These are phyloP conservation scores for Mormyrus hasselquistii DNA, from an alignment of 2,797 vertebrate genomes.

Conservation along the genomic window DNA sequence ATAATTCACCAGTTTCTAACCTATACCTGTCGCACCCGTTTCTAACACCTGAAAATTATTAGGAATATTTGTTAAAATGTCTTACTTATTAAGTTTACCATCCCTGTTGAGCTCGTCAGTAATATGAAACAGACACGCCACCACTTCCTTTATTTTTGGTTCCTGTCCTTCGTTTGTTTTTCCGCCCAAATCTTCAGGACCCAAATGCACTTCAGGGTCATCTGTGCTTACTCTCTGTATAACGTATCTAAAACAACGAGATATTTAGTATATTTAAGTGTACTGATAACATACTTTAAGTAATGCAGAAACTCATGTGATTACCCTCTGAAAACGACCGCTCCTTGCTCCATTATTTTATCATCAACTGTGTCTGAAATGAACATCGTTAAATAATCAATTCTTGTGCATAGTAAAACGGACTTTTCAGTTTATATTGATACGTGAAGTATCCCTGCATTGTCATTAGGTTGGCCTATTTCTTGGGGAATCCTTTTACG, in stretches of 20 bases:
- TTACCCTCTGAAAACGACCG: conserved; percentile 61
- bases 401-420: neutral
- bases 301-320: neutral
- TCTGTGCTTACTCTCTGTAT: conserved; percentile 47
- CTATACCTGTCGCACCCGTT: neutral
- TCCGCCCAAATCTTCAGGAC: conserved; percentile 59
- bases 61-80: neutral
- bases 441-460: neutral
- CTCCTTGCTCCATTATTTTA: conserved; percentile 55
- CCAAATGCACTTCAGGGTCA: conserved; percentile 43
- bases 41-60: neutral
- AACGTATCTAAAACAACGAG: conserved; percentile 52
- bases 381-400: neutral
- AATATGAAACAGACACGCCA: conserved; percentile 57
- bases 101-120: conserved; percentile 53
- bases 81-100: neutral
- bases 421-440: neutral
- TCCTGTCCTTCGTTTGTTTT: conserved; percentile 48
- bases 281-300: neutral
- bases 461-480: neutral
- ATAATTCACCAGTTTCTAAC: neutral
- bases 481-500: neutral
- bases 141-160: conserved; percentile 60
- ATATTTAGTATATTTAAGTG: neutral
- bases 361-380: conserved; percentile 62